phyloP scores from a whole-genome alignment of 2,888 invertebrate species.

The Drosophila melanocephala region DNA sequence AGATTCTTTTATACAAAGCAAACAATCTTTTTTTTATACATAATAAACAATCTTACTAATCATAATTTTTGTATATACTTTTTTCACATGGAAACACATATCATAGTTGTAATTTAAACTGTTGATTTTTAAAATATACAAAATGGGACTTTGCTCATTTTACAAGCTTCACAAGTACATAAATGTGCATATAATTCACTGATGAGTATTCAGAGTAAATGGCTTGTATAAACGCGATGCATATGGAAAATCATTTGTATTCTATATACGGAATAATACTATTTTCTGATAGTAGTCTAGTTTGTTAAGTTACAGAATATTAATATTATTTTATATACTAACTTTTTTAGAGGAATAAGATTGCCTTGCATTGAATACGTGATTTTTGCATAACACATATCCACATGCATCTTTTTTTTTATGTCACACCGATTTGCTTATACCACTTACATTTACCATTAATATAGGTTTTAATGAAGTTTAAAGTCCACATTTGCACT shows the following conservation, averaged over 20 bases:
- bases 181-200: not conserved
- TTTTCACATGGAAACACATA: not conserved
- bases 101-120: not conserved
- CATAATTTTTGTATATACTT: not conserved
- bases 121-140: not conserved
- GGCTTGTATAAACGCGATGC: not conserved
- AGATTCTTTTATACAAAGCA: not conserved
- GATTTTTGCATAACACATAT: not conserved
- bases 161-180: not conserved
- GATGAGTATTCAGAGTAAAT: not conserved
- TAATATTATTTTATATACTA: not conserved
- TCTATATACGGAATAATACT: not conserved
- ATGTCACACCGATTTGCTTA: not conserved
- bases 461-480: not conserved
- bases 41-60: not conserved
- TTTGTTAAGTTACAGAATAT: not conserved
- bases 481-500: not conserved
- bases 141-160: not conserved
- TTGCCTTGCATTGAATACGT: not conserved
- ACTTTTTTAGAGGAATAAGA: not conserved
- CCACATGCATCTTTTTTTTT: not conserved
- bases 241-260: too few species aligned
- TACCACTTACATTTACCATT: not conserved
- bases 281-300: not conserved
- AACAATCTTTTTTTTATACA: not conserved